phyloP scores from a whole-genome alignment of 2,888 invertebrate species.

The Charanyca ferruginea region DNA sequence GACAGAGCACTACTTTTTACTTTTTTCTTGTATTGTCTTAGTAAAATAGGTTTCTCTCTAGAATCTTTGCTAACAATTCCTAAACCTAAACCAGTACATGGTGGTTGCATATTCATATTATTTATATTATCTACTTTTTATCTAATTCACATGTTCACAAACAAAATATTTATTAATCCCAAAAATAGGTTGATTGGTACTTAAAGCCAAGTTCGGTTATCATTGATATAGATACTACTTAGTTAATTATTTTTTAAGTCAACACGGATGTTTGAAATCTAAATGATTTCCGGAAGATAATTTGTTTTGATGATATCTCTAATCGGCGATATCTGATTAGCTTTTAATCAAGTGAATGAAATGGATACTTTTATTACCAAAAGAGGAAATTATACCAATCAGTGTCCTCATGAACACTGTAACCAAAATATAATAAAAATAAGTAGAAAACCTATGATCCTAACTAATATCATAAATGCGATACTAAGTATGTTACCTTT shows the following conservation, averaged over 20 bases:
- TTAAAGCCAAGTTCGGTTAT: background rate
- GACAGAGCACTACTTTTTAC: too few species aligned
- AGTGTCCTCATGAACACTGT: constrained; percentile 31
- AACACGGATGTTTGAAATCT: background rate
- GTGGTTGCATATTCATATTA: too few species aligned
- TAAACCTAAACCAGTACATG: too few species aligned
- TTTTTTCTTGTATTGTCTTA: too few species aligned
- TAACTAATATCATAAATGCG: too few species aligned
- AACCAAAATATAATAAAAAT: constrained; percentile 10
- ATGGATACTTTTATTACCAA: background rate
- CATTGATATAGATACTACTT: background rate
- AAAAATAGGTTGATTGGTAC: background rate
- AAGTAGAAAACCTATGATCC: background rate
- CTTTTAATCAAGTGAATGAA: background rate
- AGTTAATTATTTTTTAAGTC: background rate
- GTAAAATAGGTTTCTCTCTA: too few species aligned
- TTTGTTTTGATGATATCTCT: background rate
- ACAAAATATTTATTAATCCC: background rate
- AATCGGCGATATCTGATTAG: background rate
- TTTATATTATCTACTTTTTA: too few species aligned
- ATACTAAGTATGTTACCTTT: too few species aligned
- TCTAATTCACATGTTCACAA: too few species aligned
- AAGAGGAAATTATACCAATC: constrained; percentile 7
- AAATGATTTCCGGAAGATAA: background rate
- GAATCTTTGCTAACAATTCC: too few species aligned